These are phyloP conservation scores for Neoniphon sammara DNA, from an alignment of 2,797 vertebrate genomes.

Conservation along the genomic window DNA sequence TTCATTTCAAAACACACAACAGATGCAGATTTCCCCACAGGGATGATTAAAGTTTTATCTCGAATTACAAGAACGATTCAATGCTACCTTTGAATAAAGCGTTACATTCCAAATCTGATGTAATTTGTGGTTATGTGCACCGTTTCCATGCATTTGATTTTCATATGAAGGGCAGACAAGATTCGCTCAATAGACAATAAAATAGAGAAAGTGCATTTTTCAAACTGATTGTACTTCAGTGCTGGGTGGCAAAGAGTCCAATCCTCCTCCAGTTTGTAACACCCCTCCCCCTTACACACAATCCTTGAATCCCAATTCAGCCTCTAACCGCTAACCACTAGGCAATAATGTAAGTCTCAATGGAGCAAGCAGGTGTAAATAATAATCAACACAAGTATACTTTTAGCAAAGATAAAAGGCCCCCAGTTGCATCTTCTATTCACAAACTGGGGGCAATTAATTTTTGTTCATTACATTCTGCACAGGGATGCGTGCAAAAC, in stretches of 20 bases:
- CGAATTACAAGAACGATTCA: conserved; percentile 31
- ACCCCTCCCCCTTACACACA: conserved; percentile 53
- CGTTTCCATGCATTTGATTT: conserved; percentile 29
- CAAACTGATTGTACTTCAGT: conserved; percentile 7
- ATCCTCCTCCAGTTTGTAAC: conserved; percentile 62
- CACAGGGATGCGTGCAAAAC: not conserved
- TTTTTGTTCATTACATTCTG: not conserved
- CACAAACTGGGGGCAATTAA: not conserved
- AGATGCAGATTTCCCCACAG: conserved; percentile 20
- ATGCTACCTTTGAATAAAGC: not conserved
- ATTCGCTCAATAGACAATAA: conserved; percentile 9
- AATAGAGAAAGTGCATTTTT: conserved; percentile 1
- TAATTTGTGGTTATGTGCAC: conserved; percentile 42
- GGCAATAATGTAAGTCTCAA: not conserved
- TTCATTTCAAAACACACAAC: not conserved
- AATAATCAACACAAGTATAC: not conserved
- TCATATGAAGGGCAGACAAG: conserved; percentile 21
- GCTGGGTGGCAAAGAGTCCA: conserved; percentile 53
- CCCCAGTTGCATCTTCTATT: not conserved
- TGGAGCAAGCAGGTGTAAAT: not conserved
- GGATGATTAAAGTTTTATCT: conserved; percentile 48
- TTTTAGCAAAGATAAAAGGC: not conserved
- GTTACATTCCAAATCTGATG: conserved; percentile 9
- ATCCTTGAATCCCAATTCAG: conserved; percentile 69
- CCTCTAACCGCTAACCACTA: conserved; percentile 25